Base-by-base conservation (phyloP, 2,797 vertebrate species). In the Eremophila alpestris region DNA sequence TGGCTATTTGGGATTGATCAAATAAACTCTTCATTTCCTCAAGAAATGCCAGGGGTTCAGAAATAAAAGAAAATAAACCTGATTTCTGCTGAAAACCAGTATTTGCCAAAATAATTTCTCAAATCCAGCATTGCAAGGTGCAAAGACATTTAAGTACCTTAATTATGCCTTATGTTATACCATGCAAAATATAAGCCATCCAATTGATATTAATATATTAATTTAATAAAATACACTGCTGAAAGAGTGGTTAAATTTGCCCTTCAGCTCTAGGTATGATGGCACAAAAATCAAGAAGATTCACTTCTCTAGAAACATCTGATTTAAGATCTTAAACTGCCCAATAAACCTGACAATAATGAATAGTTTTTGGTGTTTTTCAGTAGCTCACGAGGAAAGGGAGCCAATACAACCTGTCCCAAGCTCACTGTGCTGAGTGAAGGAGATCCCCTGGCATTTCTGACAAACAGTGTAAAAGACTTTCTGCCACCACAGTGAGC, bases 11-110 rank as follows among this genome's bases (percentile, higher is more conserved):
- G 73, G 60, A 60, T 75, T 70, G 89, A 73, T 63, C 80, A 96
- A 70, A 94, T 70, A 91, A 93, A 94, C 68, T 65, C 74, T 79
- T 80, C 13, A 54, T 64, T 95, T 93, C 92, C 75, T 41, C 74
- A 16, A 90, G 67, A 79, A 90, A 63, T 49, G 24, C 67, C 83
- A 87, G 58, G 68, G 49, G 34, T 83, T 92, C 75, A 82, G 64
- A 90, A 83, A 10, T 1, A 2, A 92, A 79, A 19, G 36, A 91
- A 95, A 95, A 94, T 77, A 93, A 90, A 87, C 41, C 52, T 82
- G 18, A 23, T 51, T 94, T 91, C 65, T 82, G 49, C 67, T 90
- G 77, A 84, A 95, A 91, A 74, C 13, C 74, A 79, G 7, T 30
- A 38, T 69, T 92, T 64, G 45, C 80, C 70, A 82, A 82, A 87